Conservation (phyloP, 2,888 invertebrate species). For the Abscondita cerata region DNA sequence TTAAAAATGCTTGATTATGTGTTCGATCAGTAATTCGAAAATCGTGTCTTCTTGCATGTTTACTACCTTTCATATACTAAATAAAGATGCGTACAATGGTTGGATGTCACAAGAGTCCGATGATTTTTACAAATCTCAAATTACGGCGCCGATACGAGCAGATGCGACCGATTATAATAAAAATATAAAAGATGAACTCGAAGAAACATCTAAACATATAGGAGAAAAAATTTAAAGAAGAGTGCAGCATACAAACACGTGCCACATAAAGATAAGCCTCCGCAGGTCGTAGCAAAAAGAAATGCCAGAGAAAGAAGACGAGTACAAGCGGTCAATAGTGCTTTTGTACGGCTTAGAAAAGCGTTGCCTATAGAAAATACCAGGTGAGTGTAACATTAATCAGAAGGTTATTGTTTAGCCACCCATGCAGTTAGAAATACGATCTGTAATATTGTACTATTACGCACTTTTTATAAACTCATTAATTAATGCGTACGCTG, state of each 20-base stretch:
- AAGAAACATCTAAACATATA: conserved; percentile 33
- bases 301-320: conserved; percentile 69
- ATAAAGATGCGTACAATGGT: conserved; percentile 29
- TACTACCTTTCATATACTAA: conserved; percentile 29
- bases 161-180: conserved; percentile 34
- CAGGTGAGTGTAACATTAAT: conserved; percentile 46
- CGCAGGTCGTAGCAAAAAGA: conserved; percentile 64
- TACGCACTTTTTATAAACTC: too few species aligned
- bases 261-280: conserved; percentile 62
- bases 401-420: too few species aligned
- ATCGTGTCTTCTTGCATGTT: conserved; percentile 43
- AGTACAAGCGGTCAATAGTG: conserved; percentile 70
- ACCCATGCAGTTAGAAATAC: too few species aligned
- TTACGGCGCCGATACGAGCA: conserved; percentile 42
- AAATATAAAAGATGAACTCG: conserved; percentile 25
- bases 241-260: conserved; percentile 50
- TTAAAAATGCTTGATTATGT: conserved; percentile 28
- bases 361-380: conserved; percentile 65
- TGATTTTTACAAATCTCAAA: conserved; percentile 39
- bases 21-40: conserved; percentile 37
- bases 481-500: too few species aligned
- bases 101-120: conserved; percentile 35
- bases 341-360: conserved; percentile 65
- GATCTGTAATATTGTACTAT: too few species aligned
- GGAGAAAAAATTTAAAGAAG: conserved; percentile 45